Base-by-base conservation (phyloP, 2,113 vertebrate genomes). In the Pungitius pungitius region DNA sequence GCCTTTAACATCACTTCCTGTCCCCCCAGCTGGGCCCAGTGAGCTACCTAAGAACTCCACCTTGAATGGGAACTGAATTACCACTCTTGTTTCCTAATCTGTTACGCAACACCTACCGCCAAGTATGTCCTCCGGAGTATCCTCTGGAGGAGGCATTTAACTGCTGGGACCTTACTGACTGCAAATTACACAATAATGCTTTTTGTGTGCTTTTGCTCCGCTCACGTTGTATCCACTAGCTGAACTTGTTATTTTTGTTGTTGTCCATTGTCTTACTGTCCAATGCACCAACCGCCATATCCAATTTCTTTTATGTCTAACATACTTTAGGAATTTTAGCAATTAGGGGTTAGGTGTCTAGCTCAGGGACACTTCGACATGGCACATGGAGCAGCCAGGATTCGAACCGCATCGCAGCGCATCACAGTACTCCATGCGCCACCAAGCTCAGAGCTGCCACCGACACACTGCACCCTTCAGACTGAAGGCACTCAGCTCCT, bases 401-500 rank as follows among this genome's bases (percentile, higher is more conserved):
- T n/a, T n/a, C n/a, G n/a, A n/a, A n/a, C n/a, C n/a, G n/a, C n/a
- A n/a, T n/a, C n/a, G n/a, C n/a, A n/a, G n/a, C n/a, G n/a, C n/a
- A n/a, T n/a, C n/a, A n/a, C n/a, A n/a, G n/a, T n/a, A n/a, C n/a
- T n/a, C n/a, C n/a, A n/a, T n/a, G n/a, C n/a, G n/a, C n/a, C n/a
- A n/a, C n/a, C 30, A 20, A 51, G 52, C 67, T 63, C 55, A 65
- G 71, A 12, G 8, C 17, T 24, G 69, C 66, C 70, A 76, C 63
- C 30, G 61, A 51, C 60, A 75, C 65, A 57, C 66, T 27, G 66
- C 79, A 92, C 79, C 89, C 87, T 89, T 88, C 90, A 61, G 35
- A 63, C 13, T 47, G 83, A 92, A 91, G 87, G 90, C 89, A 92
- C 85, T 67, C 81, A 2, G 58, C 72, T 87, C 75, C 68, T 30